These are phyloP conservation scores for Xenentodon cancila DNA, from an alignment of 2,797 vertebrate genomes.

Conservation along the genomic window DNA sequence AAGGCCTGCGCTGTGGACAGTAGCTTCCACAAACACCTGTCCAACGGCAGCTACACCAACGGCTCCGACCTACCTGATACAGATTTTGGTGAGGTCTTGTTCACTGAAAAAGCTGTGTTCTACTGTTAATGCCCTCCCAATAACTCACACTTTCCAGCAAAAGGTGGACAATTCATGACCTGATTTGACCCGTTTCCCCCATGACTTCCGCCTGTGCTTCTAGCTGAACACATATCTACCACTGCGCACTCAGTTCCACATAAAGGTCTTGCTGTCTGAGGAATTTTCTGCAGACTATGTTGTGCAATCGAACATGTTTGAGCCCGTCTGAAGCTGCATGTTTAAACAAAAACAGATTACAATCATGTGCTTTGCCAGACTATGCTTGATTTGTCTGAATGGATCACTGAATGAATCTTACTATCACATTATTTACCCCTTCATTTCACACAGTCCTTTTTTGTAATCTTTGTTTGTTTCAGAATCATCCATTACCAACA, in stretches of 20 bases:
- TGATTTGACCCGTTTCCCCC: too few relatives aligned
- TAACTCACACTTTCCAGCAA: background rate
- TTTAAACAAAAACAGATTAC: slow-evolving; percentile 5
- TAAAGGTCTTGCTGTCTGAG: slow-evolving; percentile 9
- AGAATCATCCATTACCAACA: slow-evolving; percentile 93
- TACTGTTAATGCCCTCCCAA: background rate
- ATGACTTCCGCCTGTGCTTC: background rate
- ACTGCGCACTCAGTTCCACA: background rate
- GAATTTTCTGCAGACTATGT: slow-evolving; percentile 30
- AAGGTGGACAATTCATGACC: too few relatives aligned
- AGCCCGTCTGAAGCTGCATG: slow-evolving; percentile 44
- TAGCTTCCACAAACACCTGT: slow-evolving; percentile 78
- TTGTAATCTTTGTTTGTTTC: slow-evolving; percentile 23
- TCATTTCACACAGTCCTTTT: background rate
- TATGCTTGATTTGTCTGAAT: slow-evolving; percentile 1
- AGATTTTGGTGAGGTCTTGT: slow-evolving; percentile 88
- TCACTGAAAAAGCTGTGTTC: background rate
- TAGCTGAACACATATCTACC: slow-evolving; percentile 10
- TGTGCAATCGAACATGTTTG: slow-evolving; percentile 32
- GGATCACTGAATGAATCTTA: too few relatives aligned
- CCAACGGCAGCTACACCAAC: slow-evolving; percentile 85
- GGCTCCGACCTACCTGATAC: slow-evolving; percentile 89
- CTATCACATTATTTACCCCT: too few relatives aligned
- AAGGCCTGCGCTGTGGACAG: slow-evolving; percentile 93
- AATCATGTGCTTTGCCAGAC: slow-evolving; percentile 2